These are phyloP conservation scores for Stenodema calcarata DNA, from an alignment of 2,888 invertebrate species.

Conservation along the genomic window DNA sequence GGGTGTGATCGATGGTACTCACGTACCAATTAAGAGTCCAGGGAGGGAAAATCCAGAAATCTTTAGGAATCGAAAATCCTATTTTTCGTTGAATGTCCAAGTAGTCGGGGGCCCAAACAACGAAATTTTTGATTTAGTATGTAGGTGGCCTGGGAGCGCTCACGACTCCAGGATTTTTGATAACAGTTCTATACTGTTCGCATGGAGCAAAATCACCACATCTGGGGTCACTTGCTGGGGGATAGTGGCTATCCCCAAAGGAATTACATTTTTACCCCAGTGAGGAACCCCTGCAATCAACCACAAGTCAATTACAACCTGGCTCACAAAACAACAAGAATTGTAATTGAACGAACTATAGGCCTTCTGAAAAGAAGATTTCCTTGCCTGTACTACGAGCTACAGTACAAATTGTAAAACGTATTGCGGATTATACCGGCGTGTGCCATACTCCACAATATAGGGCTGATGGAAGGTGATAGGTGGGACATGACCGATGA, in stretches of 20 bases:
- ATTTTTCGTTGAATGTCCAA: neutral
- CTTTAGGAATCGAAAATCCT: neutral
- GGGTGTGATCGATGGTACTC: neutral
- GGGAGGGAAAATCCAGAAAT: neutral
- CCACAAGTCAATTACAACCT: neutral
- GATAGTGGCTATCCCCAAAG: neutral
- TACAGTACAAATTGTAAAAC: neutral
- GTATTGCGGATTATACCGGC: neutral
- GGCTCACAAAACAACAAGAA: no score
- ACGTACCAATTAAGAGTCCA: neutral
- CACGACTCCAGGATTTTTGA: neutral
- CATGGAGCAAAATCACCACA: neutral
- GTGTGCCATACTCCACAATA: neutral
- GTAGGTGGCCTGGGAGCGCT: neutral
- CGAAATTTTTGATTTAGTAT: no score
- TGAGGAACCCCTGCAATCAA: neutral
- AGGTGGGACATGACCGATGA: no score
- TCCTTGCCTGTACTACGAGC: no score
- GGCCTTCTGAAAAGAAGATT: neutral
- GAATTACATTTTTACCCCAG: neutral
- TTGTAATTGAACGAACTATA: neutral
- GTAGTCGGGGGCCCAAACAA: neutral
- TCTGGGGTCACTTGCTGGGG: neutral
- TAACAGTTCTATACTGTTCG: neutral
- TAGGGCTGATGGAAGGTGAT: no score